Percentiles rank a stretch among this genome's conserved stretches.
phyloP scores from a whole-genome alignment of 2,113 vertebrate genomes.

The Engraulis encrasicolus region DNA sequence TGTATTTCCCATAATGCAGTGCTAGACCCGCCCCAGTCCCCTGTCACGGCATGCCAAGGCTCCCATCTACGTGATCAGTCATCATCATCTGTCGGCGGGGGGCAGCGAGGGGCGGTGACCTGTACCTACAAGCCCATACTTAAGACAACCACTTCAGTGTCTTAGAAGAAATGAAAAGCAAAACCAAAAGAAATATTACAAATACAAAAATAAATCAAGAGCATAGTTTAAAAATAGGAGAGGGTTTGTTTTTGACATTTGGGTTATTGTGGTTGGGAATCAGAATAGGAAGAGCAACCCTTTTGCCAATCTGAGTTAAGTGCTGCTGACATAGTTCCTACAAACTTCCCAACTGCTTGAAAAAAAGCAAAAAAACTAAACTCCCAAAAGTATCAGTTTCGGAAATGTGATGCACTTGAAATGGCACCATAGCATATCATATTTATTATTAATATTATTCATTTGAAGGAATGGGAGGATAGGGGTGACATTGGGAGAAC shows the following conservation, averaged over 20 bases:
- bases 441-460: slow-evolving; percentile 42
- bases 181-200: slow-evolving; percentile 48
- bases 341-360: slow-evolving; percentile 53
- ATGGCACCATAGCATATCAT: slow-evolving; percentile 52
- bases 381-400: slow-evolving; percentile 11
- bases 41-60: background rate
- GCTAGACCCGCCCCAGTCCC: background rate
- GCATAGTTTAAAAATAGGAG: slow-evolving; percentile 56
- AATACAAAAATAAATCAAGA: slow-evolving; percentile 55
- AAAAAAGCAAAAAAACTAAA: slow-evolving; percentile 73
- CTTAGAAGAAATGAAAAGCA: slow-evolving; percentile 54
- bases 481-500: slow-evolving; percentile 75
- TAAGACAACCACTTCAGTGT: background rate
- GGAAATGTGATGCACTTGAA: slow-evolving; percentile 69
- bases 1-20: slow-evolving; percentile 33
- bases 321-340: slow-evolving; percentile 75
- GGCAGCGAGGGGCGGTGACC: slow-evolving; percentile 3
- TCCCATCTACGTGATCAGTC: background rate
- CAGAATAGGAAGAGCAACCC: slow-evolving; percentile 71
- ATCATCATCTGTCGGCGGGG: too few relatives aligned
- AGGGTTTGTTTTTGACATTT: slow-evolving; percentile 64
- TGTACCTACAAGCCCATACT: slow-evolving; percentile 26
- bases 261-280: slow-evolving; percentile 74
- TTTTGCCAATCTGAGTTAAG: slow-evolving; percentile 68
- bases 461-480: slow-evolving; percentile 63